A percentile compares a stretch with the other conserved stretches of the same genome.
These are phyloP conservation scores for Oxyteleia sp. DNA, from an alignment of 2,888 invertebrate genomes.

Conservation along the genomic window DNA sequence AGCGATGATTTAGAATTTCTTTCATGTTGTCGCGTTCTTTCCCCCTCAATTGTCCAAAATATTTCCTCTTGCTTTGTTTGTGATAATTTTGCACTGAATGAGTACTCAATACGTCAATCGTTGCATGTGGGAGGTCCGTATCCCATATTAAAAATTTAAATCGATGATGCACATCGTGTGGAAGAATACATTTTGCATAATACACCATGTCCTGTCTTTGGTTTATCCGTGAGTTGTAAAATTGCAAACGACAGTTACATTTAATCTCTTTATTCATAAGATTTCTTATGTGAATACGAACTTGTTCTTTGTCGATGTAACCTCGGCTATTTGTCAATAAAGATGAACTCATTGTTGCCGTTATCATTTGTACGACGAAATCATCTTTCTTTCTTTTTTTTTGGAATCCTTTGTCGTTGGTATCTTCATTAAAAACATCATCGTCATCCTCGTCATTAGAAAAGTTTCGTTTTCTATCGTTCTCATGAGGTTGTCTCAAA, in stretches of 20 bases:
- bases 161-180: slow-evolving; percentile 8
- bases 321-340: no score
- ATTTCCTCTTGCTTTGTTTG: not conserved
- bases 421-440: no score
- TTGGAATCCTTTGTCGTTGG: no score
- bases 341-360: no score
- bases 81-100: slow-evolving; percentile 12
- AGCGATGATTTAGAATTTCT: slow-evolving; percentile 2
- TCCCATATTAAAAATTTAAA: slow-evolving; percentile 44
- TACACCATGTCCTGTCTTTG: not conserved
- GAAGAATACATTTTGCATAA: slow-evolving; percentile 23
- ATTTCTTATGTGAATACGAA: not conserved
- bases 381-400: no score
- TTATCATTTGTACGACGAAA: no score
- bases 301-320: not conserved
- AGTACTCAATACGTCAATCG: slow-evolving; percentile 14
- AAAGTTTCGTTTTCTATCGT: no score
- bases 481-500: no score
- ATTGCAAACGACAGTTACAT: slow-evolving; percentile 24
- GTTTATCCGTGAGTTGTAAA: slow-evolving; percentile 12
- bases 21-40: not conserved
- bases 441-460: no score
- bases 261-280: not conserved
- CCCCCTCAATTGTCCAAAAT: slow-evolving; percentile 10
- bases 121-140: not conserved